Conservation (phyloP, 2,888 invertebrate genomes). For the Syritta pipiens region DNA sequence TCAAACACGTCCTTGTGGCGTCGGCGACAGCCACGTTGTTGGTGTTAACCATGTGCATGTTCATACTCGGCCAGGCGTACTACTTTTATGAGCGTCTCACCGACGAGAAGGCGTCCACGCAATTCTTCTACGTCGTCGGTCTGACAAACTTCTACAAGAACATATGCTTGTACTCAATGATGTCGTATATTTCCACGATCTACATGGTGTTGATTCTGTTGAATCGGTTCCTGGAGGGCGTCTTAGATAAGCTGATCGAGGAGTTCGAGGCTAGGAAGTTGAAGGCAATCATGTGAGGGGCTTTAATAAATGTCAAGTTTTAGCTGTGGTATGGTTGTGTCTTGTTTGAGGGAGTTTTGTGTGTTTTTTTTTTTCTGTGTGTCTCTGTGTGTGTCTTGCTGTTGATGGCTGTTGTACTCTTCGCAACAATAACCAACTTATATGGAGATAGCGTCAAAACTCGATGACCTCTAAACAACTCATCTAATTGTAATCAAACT, state of each 20-base stretch:
- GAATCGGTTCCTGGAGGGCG: neutral
- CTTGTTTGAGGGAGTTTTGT: no score
- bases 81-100: neutral
- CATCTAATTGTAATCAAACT: no score
- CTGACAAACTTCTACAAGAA: constrained; percentile 2
- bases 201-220: neutral
- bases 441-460: no score
- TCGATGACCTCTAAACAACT: no score
- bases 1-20: neutral
- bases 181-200: neutral
- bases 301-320: no score
- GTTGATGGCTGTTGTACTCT: no score
- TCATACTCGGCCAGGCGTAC: neutral
- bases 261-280: neutral
- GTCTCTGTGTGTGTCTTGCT: no score
- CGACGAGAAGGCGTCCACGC: neutral
- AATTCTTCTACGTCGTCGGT: neutral
- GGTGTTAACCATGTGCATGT: neutral
- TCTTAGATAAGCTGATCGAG: neutral
- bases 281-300: no score
- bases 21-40: neutral
- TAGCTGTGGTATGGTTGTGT: no score
- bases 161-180: neutral
- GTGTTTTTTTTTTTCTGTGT: no score
- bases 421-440: no score